Evolutionary conservation across 2,113 vertebrate species (phyloP), one percentile per base, ranked within the genome.

Genomic region (Lepus europaeus): DNA sequence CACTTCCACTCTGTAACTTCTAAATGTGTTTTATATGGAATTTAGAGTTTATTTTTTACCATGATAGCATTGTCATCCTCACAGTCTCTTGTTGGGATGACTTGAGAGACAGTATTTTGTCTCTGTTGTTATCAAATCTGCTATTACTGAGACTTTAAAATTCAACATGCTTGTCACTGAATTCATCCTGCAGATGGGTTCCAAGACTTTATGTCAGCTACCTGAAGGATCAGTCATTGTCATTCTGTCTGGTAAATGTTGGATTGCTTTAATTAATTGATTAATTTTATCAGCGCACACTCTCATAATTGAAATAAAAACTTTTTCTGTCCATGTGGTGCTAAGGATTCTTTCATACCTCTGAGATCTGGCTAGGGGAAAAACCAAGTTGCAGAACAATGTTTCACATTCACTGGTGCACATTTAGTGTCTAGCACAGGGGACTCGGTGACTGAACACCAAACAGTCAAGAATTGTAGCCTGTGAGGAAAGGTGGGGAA

Each of bases 41-140:
- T 87, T 80, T 97, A 97, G 88, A 96, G 83, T 92, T 97, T 88
- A 90, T 86, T 97, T 97, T 45, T 96, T 73, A 95, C 45, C 72
- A 95, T 97, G 68, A 63, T 53, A 96, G 83, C 27, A 63, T 4
- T 82, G 69, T 97, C 93, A 97, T 84, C 97, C 94, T 76, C 13
- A 6, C 27, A 79, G 31, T 96, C 81, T 95, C 81, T 88, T 96
- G 61, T 88, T 82, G 51, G n/a, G 92, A 72, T 78, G 89, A 87
- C 64, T 97, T 77, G 91, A 97, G 97, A 53, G 87, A 94, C 45
- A 89, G 59, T 92, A 88, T 86, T 89, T 84, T 84, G 61, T 11
- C 80, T 73, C 53, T 95, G 45, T 3, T 78, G 14, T 88, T 79
- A 73, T 77, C 45, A 87, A 51, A 77, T 84, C 23, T 78, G 45